Evolutionary conservation across 1,140 invertebrate genomes (phyloP), one percentile per base, ranked within the genome.

Genomic region (Dendrolimus kikuchii): DNA sequence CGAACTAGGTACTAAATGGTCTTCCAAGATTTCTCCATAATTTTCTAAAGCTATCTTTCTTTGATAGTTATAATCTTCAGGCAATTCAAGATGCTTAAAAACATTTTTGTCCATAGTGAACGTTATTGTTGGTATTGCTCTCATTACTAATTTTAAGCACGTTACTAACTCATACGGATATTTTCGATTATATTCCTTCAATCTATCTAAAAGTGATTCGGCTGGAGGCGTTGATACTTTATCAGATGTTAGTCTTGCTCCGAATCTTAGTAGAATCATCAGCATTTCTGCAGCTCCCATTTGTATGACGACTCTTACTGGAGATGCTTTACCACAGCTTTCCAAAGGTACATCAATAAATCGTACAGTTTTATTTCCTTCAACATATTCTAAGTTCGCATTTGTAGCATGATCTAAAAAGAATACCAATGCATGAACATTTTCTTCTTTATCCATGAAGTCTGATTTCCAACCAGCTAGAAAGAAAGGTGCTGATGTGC

Each of bases 381-480:
- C 80, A 42, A 50, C 71, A 53, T 90, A 92, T 65, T 90, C 87
- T 4, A 93, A 69, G 49, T 78, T 87, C 0, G 88, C 90, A 39
- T 83, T 83, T 0, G 88, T 88, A 0, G 94, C 93, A 70, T 95
- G 93, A 75, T 94, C 90, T 64, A 95, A 67, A 78, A 93, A 95
- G 74, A 93, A 95, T 6, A 93, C 89, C 53, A 95, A 68, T 2
- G 93, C 94, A 37, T 90, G 87, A 1, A 93, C 78, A 68, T 94
- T 94, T 66, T 95, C 94, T 64, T 94, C 91, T 74, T 91, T 90
- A 68, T 92, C 90, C 53, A 90, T 88, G 70, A 94, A 95, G 73
- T 95, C 94, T 54, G 93, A 94, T 70, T 94, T 94, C 94, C 94
- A 95, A 6, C 93, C 94, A 2, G 93, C 92, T 49, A 95, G 87